Base-by-base conservation (phyloP, 2,113 vertebrate genomes). In the Fukomys damarensis region DNA sequence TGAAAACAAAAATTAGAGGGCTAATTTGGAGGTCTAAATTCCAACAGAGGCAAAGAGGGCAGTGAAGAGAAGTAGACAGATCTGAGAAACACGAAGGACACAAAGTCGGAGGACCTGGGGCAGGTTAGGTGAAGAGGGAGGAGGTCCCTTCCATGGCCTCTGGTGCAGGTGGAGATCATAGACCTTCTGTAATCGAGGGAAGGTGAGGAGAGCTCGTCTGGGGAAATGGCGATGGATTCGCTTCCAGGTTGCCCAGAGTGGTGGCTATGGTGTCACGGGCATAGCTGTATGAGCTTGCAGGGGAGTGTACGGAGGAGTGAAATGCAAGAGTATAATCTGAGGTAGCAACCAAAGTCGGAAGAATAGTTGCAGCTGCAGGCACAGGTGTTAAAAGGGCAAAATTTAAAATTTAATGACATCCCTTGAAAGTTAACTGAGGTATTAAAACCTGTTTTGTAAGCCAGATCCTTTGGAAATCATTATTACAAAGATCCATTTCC, bases 371-470 rank as follows among this genome's bases (percentile, higher is more conserved):
- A 81, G 35, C 58, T 52, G 9, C 1, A 43, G 79, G 74, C 2
- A 35, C 2, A 80, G 13, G 1, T 41, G 4, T 35, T 68, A 24
- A 80, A 49, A 13, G 11, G 82, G 24, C 3, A 93, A 87, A 84
- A 72, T 76, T 13, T 81, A 94, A 95, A 93, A 54, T 70, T 70
- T 26, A 93, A 94, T 81, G 38, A 30, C 7, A 56, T n/a, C 61
- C 82, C 43, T 59, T 89, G n/a, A 72, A 94, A n/a, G 3, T 85
- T 88, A 86, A 70, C 35, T 13, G 92, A 96, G 41, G 94, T 46
- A 49, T 26, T 76, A 54, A 86, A 84, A 82, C 61, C 20, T 58
- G 58, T 35, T 96, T 76, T 95, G 43, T 85, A 95, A 88, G 70
- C 32, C 61, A 72, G 32, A 38, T 83, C 2, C 66, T 94, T 86